Evolutionary conservation across 1,140 invertebrate species (phyloP).

Genomic region (Rhyzopertha dominica): DNA sequence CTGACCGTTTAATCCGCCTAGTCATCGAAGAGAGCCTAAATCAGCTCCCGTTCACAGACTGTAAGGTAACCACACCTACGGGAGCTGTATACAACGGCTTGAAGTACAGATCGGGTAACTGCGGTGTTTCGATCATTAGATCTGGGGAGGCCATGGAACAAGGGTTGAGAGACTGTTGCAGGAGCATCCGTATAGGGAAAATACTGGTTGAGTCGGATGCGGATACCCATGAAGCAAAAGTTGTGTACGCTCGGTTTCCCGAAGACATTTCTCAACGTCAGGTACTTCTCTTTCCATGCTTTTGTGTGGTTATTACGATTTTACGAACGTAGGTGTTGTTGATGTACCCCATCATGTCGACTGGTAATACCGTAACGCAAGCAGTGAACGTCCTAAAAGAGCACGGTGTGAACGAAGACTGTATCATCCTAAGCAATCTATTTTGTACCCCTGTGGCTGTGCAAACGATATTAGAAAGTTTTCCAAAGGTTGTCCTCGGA

Average conservation of each 20-base stretch:
- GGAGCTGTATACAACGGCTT: slow-evolving; percentile 85
- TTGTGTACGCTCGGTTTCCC: slow-evolving; percentile 97
- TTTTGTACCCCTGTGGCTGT: slow-evolving; percentile 93
- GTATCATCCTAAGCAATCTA: slow-evolving; percentile 93
- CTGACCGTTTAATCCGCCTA: slow-evolving; percentile 88
- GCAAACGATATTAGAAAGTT: slow-evolving; percentile 77
- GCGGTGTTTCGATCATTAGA: slow-evolving; percentile 95
- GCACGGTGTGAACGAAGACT: slow-evolving; percentile 86
- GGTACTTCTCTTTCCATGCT: slow-evolving; percentile 32
- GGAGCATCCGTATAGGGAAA: slow-evolving; percentile 96
- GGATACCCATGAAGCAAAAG: slow-evolving; percentile 92
- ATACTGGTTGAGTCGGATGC: slow-evolving; percentile 96
- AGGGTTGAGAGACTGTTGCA: slow-evolving; percentile 93
- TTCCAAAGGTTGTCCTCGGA: slow-evolving; percentile 66
- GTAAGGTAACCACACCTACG: slow-evolving; percentile 88
- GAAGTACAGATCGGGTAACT: slow-evolving; percentile 93
- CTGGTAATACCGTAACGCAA: slow-evolving; percentile 92
- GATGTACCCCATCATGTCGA: slow-evolving; percentile 98
- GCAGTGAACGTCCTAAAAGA: slow-evolving; percentile 91
- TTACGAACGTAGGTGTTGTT: slow-evolving; percentile 62
- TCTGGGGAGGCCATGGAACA: slow-evolving; percentile 98
- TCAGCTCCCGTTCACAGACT: slow-evolving; percentile 88
- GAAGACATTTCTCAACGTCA: slow-evolving; percentile 88
- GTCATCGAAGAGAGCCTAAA: slow-evolving; percentile 99
- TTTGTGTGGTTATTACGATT: neutral